A percentile compares a stretch with the other conserved stretches of the same genome.
phyloP scores from a whole-genome alignment of 2,888 invertebrate species.

The Formica aserva region DNA sequence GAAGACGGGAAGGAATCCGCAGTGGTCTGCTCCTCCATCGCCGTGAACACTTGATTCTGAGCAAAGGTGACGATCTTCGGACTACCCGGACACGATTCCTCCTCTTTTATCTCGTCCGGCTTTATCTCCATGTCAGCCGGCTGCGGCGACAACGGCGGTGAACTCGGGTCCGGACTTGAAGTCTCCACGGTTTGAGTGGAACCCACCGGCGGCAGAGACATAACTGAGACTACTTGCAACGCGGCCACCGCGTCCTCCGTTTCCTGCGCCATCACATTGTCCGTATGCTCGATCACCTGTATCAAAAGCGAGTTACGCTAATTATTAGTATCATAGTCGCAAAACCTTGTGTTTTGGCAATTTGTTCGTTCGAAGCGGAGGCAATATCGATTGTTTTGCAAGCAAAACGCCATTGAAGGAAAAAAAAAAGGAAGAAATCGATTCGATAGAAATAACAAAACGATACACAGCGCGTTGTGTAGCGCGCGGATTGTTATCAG shows the following conservation, averaged over 20 bases:
- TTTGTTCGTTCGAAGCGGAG: not conserved
- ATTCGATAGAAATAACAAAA: constrained; percentile 45
- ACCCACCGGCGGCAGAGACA: constrained; percentile 88
- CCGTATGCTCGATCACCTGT: constrained; percentile 85
- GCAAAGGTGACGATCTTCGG: constrained; percentile 82
- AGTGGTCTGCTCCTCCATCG: constrained; percentile 77
- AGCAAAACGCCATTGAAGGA: not conserved
- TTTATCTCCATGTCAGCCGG: constrained; percentile 76
- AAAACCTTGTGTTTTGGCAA: not conserved
- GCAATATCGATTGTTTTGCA: not conserved
- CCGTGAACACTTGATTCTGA: constrained; percentile 75
- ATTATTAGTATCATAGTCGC: not conserved
- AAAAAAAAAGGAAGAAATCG: not conserved
- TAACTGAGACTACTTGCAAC: constrained; percentile 87
- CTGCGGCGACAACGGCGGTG: constrained; percentile 82
- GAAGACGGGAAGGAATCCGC: constrained; percentile 79
- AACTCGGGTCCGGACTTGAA: constrained; percentile 87
- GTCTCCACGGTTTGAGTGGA: constrained; percentile 89
- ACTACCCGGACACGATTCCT: constrained; percentile 76
- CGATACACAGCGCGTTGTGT: not conserved
- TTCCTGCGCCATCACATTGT: constrained; percentile 84
- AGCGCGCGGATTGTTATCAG: constrained; percentile 16
- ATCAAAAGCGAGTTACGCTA: constrained; percentile 24
- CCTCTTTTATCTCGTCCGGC: constrained; percentile 80
- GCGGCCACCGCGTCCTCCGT: constrained; percentile 85